phyloP scores from a whole-genome alignment of 2,888 invertebrate genomes.

The Cataglyphis cursor region DNA sequence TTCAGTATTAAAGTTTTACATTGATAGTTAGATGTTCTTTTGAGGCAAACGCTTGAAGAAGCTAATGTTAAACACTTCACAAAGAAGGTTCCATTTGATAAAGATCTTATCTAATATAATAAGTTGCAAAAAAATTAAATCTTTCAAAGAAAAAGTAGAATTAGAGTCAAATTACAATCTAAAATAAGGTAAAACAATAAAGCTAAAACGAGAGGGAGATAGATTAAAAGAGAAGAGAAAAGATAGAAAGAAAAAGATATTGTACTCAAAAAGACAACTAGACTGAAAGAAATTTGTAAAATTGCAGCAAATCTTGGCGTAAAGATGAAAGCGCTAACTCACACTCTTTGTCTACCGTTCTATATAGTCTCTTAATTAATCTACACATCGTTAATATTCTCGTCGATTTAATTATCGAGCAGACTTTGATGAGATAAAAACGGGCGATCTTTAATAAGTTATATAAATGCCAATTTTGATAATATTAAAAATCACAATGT shows the following conservation, averaged over 20 bases:
- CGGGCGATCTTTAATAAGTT: not conserved
- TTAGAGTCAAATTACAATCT: constrained; percentile 21
- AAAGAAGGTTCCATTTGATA: not conserved
- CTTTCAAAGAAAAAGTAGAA: not conserved
- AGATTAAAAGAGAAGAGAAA: not conserved
- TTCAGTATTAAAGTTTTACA: constrained; percentile 5
- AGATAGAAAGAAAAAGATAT: not conserved
- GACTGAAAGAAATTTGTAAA: not conserved
- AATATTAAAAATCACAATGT: not conserved
- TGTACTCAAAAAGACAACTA: not conserved
- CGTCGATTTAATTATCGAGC: not conserved
- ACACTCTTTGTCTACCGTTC: not conserved
- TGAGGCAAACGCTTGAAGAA: not conserved
- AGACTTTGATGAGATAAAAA: not conserved
- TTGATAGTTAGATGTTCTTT: not conserved
- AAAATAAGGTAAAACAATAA: constrained; percentile 1
- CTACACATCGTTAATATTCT: not conserved
- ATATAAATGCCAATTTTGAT: not conserved
- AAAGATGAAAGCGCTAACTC: not conserved
- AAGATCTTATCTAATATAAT: constrained; percentile 16
- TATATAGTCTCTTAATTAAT: constrained; percentile 10
- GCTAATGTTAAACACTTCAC: not conserved
- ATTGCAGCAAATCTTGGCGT: not conserved
- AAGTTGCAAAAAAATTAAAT: not conserved
- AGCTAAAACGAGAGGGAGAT: not conserved